phyloP scores from a whole-genome alignment of 2,888 invertebrate genomes.

The Matsumyia berberina region DNA sequence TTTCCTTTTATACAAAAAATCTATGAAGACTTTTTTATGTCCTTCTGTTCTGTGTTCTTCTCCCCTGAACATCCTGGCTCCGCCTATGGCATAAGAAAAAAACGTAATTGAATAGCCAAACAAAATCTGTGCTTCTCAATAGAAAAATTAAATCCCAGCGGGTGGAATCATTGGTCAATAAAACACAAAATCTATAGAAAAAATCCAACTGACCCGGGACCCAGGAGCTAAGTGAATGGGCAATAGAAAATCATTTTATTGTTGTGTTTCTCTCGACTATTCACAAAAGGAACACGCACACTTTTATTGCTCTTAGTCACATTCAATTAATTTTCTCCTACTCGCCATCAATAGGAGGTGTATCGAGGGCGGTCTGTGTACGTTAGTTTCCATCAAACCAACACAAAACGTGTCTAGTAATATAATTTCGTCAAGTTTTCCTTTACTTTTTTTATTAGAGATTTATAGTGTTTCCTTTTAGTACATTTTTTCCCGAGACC shows the following conservation, averaged over 20 bases:
- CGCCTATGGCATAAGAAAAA: too few relatives aligned
- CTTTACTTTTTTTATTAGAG: constrained; percentile 50
- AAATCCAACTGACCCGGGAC: constrained; percentile 58
- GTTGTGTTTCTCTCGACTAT: constrained; percentile 16
- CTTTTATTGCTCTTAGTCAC: constrained; percentile 69
- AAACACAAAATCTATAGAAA: constrained; percentile 35
- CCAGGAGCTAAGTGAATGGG: constrained; percentile 69
- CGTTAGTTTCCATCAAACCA: constrained; percentile 29
- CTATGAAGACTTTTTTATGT: too few relatives aligned
- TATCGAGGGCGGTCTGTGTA: constrained; percentile 44
- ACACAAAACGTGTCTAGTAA: constrained; percentile 70
- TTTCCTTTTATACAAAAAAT: too few relatives aligned
- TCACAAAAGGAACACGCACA: constrained; percentile 43
- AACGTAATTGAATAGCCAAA: too few relatives aligned
- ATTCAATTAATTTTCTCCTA: constrained; percentile 68
- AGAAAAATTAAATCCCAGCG: constrained; percentile 18
- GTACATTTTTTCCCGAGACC: constrained; percentile 17
- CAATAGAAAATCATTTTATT: constrained; percentile 67
- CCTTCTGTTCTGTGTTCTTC: too few relatives aligned
- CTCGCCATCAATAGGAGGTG: constrained; percentile 40
- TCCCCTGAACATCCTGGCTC: too few relatives aligned
- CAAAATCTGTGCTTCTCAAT: background rate
- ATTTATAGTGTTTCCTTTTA: constrained; percentile 60
- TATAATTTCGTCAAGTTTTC: constrained; percentile 45
- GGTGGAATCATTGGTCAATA: constrained; percentile 55